phyloP scores from a whole-genome alignment of 2,888 invertebrate genomes.

The Microctonus aethiopoides region DNA sequence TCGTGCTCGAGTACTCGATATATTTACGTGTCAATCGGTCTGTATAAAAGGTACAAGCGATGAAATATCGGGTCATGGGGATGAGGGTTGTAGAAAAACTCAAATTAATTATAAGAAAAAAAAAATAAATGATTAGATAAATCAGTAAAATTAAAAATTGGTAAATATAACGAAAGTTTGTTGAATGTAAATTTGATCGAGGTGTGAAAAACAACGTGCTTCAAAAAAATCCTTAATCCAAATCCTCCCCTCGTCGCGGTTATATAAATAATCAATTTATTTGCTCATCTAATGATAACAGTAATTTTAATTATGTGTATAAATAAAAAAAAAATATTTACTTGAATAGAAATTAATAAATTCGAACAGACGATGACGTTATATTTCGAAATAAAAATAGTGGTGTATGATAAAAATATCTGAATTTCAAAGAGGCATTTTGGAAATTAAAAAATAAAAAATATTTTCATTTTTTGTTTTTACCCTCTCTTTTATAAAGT shows the following conservation, averaged over 20 bases:
- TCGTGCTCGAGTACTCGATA: constrained; percentile 31
- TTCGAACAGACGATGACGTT: constrained; percentile 21
- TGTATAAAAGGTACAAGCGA: not conserved
- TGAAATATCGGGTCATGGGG: not conserved
- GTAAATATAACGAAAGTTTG: not conserved
- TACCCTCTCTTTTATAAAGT: not conserved
- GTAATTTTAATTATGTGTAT: constrained; percentile 50
- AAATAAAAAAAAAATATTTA: constrained; percentile 3
- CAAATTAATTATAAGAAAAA: not conserved
- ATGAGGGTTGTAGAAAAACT: not conserved
- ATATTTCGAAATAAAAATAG: not conserved
- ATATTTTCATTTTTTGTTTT: not conserved
- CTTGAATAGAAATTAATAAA: constrained; percentile 9
- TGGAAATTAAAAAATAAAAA: constrained; percentile 1
- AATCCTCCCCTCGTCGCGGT: constrained; percentile 42
- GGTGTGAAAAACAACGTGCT: too few relatives aligned
- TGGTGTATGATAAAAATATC: not conserved
- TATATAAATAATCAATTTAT: constrained; percentile 64
- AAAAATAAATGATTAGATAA: not conserved
- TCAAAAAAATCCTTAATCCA: constrained; percentile 3
- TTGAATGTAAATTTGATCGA: too few relatives aligned
- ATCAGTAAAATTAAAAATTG: not conserved
- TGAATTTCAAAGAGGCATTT: constrained; percentile 25
- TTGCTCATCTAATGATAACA: constrained; percentile 63
- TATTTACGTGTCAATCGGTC: constrained; percentile 12